Base-by-base conservation (phyloP, 2,113 vertebrate genomes). In the Zapus hudsonius region DNA sequence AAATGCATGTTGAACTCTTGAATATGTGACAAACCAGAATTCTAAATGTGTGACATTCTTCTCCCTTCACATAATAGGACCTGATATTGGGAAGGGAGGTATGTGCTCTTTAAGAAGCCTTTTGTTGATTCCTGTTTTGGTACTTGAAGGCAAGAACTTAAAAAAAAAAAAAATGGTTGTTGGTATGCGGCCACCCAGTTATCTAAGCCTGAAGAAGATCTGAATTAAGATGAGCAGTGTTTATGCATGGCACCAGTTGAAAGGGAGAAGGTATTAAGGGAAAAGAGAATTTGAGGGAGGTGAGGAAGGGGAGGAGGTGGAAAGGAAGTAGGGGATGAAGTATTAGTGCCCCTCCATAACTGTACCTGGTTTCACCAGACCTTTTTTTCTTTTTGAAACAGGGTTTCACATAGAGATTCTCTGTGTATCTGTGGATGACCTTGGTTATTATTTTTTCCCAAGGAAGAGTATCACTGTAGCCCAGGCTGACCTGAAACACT, bases 81-180 rank as follows among this genome's bases (percentile, higher is more conserved):
- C 2, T n/a, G n/a, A 19, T 42, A 12, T 27, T 74, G 82, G 19
- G 33, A 31, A 1, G 15, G 57, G 31, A 47, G 22, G 20, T 7
- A 27, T 73, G 4, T 8, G 20, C 20, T 63, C 22, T 36, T 73
- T 16, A 17, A 16, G 9, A 2, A 31, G 22, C 42, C 79, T 80
- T 72, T 36, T 47, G 17, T 72, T 81, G 25, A 11, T 61, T 89
- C 17, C 1, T 29, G 70, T 86, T 91, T 75, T 80, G 20, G 27
- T 23, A 47, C 69, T 87, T 31, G 12, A 86, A 93, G 82, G 40
- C 88, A 96, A 91, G 31, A 69, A 16, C 82, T 69, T 29, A 38
- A 67, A 63, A 75, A 47, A 29, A 47, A 25, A 57, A 64, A 33
- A 42, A 55, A 8, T 52, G 6, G 33, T 57, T 52, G 33, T 73